Percentiles rank a stretch among this genome's conserved stretches.
Conservation (phyloP, 1,140 invertebrate genomes). For the Bombus waltoni region DNA sequence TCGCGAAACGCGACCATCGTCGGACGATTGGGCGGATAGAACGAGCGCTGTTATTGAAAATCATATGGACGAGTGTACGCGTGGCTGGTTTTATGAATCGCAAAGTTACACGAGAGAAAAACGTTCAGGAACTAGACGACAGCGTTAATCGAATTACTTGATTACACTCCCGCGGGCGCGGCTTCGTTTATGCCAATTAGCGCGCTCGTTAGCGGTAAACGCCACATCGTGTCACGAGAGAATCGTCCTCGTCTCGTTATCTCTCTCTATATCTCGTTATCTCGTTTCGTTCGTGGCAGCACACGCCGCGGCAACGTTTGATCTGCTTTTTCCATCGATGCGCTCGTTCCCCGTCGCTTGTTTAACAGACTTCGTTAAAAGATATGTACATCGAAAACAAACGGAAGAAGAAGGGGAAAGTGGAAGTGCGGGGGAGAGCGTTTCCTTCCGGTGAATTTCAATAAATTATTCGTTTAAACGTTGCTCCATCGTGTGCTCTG, state of each 20-base stretch:
- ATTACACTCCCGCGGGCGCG: constrained; percentile 54
- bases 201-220: constrained; percentile 72
- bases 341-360: neutral
- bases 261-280: constrained; percentile 52
- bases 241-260: constrained; percentile 54
- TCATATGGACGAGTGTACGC: neutral
- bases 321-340: constrained; percentile 40
- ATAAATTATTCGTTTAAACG: constrained; percentile 34
- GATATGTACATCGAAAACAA: constrained; percentile 9
- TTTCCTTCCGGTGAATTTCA: constrained; percentile 18
- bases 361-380: constrained; percentile 36
- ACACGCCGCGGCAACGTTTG: constrained; percentile 34
- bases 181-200: constrained; percentile 72
- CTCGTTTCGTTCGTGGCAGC: constrained; percentile 13
- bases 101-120: constrained; percentile 5
- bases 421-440: neutral
- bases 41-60: neutral
- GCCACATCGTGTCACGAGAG: constrained; percentile 52
- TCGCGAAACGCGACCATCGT: neutral
- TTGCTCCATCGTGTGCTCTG: neutral
- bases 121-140: constrained; percentile 41
- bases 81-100: neutral
- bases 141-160: constrained; percentile 54
- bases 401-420: neutral
- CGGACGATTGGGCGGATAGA: neutral